Evolutionary conservation across 2,888 invertebrate species (phyloP).

Genomic region (Phyllotreta striolata): DNA sequence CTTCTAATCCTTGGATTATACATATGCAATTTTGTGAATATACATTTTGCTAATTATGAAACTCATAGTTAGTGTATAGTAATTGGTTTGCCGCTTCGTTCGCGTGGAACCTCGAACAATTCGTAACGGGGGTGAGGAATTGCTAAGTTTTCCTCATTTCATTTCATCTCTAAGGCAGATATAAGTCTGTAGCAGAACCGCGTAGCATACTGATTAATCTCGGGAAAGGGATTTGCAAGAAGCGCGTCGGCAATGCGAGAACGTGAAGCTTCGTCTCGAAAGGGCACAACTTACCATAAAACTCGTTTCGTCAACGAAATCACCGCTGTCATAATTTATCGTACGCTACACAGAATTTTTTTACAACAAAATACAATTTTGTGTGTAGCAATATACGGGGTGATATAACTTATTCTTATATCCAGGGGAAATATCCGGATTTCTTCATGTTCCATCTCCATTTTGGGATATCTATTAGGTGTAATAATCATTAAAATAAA

Average conservation of each 20-base stretch:
- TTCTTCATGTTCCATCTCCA: too few species aligned
- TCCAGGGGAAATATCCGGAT: too few species aligned
- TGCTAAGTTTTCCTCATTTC: constrained; percentile 63
- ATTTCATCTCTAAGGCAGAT: constrained; percentile 61
- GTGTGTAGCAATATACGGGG: too few species aligned
- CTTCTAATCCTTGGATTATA: too few species aligned
- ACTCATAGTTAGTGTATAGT: background rate
- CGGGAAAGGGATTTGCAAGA: constrained; percentile 55
- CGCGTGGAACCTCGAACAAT: constrained; percentile 11
- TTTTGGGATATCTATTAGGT: too few species aligned
- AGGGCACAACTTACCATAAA: constrained; percentile 47
- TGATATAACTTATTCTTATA: too few species aligned
- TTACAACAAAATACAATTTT: background rate
- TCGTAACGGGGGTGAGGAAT: constrained; percentile 57
- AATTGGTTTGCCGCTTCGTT: constrained; percentile 28
- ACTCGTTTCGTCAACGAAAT: constrained; percentile 48
- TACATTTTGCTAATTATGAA: background rate
- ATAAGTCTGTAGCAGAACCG: constrained; percentile 58
- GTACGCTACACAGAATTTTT: constrained; percentile 25
- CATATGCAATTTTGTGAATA: too few species aligned
- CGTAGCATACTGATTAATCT: constrained; percentile 61
- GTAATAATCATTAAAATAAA: too few species aligned
- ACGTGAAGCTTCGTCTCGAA: constrained; percentile 15
- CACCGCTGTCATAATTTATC: constrained; percentile 48
- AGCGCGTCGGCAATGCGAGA: constrained; percentile 32